phyloP scores from a whole-genome alignment of 30 jellyfish, hydroid and myxozoan genomes.

The Pseudorhiza aurosa region DNA sequence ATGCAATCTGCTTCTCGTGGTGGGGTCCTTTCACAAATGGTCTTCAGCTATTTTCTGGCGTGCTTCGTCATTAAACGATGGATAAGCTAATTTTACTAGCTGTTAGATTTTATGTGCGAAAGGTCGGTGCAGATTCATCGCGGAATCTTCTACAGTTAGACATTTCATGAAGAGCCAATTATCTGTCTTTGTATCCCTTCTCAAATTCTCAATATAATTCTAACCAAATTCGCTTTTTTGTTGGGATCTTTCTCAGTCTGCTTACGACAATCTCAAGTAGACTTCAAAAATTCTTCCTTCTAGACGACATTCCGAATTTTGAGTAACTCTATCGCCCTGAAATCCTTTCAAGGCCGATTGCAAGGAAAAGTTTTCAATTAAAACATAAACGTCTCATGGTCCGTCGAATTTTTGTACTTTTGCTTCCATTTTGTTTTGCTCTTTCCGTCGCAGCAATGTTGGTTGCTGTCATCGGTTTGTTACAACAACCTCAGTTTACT shows the following conservation, averaged over 20 bases:
- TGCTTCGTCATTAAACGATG: conserved; percentile 21
- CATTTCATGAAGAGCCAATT: conserved; percentile 20
- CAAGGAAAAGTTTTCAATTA: conserved; percentile 5
- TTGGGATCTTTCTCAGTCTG: background rate
- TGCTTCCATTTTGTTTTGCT: conserved; percentile 12
- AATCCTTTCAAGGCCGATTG: conserved; percentile 40
- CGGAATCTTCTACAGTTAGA: conserved; percentile 14
- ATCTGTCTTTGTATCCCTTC: conserved; percentile 45
- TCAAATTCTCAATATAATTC: conserved; percentile 15
- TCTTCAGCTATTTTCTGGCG: conserved; percentile 19
- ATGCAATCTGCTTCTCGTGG: conserved; percentile 26
- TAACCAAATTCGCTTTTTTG: too few relatives aligned
- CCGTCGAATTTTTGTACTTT: conserved; percentile 19
- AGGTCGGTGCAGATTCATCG: conserved; percentile 37
- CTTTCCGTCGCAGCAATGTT: conserved; percentile 24
- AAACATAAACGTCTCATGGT: conserved; percentile 15
- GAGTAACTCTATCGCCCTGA: conserved; percentile 30
- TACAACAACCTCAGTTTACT: background rate
- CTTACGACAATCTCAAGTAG: conserved; percentile 1
- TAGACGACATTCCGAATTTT: conserved; percentile 11
- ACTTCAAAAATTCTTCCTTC: conserved; percentile 38
- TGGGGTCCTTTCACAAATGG: conserved; percentile 18
- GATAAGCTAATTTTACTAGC: conserved; percentile 28
- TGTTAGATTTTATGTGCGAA: conserved; percentile 14
- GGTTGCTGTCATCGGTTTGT: conserved; percentile 1